phyloP scores from a whole-genome alignment of 2,797 vertebrate species.

The Acanthornis magna region DNA sequence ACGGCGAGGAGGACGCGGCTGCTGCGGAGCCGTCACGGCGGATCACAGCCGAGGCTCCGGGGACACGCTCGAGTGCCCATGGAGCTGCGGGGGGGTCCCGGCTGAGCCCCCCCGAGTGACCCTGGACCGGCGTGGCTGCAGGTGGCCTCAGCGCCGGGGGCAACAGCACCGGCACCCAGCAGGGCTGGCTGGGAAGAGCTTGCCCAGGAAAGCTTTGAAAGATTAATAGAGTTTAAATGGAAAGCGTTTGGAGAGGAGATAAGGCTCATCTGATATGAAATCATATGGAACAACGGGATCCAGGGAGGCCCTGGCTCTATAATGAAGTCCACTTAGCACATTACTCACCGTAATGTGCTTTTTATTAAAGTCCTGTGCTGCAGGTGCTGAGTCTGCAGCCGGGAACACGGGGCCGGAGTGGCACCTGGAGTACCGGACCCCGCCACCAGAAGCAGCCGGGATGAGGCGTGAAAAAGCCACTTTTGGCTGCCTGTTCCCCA shows the following conservation, averaged over 20 bases:
- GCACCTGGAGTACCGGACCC: not conserved
- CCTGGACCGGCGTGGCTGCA: rapidly evolving
- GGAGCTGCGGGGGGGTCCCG: not conserved
- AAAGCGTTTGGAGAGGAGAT: slow-evolving; percentile 63
- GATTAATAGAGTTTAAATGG: slow-evolving; percentile 72
- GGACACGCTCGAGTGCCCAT: rapidly evolving
- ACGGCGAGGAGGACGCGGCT: not conserved
- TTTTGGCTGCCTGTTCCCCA: not conserved
- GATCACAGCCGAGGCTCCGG: not conserved
- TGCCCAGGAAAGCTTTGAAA: slow-evolving; percentile 17
- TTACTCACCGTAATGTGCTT: slow-evolving; percentile 56
- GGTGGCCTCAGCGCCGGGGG: not conserved
- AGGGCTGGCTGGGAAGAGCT: not conserved
- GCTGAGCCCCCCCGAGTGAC: not conserved
- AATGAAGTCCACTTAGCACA: slow-evolving; percentile 67
- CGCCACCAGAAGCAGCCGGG: not conserved
- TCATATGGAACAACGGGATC: slow-evolving; percentile 43
- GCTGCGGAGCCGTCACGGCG: not conserved
- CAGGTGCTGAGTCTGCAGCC: not conserved
- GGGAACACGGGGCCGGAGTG: not conserved
- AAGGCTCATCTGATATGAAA: slow-evolving; percentile 67
- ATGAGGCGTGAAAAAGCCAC: rapidly evolving
- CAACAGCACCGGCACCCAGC: not conserved
- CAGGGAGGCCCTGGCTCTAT: slow-evolving; percentile 20
- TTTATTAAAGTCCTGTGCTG: slow-evolving; percentile 43